Conservation (phyloP, 1,140 invertebrate species). For the Lordiphosa clarofinis region DNA sequence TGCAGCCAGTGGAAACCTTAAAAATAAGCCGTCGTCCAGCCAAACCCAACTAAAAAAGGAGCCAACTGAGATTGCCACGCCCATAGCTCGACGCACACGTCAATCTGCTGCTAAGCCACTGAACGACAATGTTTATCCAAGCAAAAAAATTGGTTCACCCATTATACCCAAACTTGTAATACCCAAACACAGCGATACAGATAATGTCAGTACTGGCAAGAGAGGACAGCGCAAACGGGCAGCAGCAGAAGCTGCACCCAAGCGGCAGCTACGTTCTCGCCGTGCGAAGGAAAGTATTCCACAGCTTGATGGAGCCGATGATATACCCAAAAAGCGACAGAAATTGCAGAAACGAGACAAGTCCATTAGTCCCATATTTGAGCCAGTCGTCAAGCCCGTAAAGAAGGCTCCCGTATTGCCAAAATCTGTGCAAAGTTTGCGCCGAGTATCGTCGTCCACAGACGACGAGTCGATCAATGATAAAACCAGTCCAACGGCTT, state of each 20-base stretch:
- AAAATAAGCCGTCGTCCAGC: constrained; percentile 3
- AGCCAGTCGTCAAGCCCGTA: constrained; percentile 44
- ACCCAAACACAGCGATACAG: constrained; percentile 36
- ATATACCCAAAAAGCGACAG: constrained; percentile 60
- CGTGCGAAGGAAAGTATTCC: constrained; percentile 51
- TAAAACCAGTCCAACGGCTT: constrained; percentile 79
- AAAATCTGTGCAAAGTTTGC: constrained; percentile 55
- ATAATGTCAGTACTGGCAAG: constrained; percentile 39
- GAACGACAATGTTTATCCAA: background rate
- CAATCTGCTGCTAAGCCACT: constrained; percentile 8
- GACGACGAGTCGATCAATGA: constrained; percentile 81
- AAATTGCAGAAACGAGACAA: constrained; percentile 46
- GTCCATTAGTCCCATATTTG: constrained; percentile 49
- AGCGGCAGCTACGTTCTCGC: constrained; percentile 47
- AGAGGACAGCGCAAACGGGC: background rate
- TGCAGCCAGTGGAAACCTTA: constrained; percentile 15
- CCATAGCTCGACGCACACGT: constrained; percentile 56
- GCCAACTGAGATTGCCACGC: constrained; percentile 15
- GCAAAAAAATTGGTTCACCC: constrained; percentile 45
- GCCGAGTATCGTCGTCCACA: constrained; percentile 81
- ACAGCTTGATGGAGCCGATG: constrained; percentile 82
- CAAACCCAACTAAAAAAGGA: background rate
- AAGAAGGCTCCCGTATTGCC: constrained; percentile 61
- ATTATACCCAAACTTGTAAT: constrained; percentile 60
- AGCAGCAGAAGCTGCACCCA: constrained; percentile 10